Conservation (phyloP, 2,113 vertebrate genomes). For the Tragelaphus scriptus region DNA sequence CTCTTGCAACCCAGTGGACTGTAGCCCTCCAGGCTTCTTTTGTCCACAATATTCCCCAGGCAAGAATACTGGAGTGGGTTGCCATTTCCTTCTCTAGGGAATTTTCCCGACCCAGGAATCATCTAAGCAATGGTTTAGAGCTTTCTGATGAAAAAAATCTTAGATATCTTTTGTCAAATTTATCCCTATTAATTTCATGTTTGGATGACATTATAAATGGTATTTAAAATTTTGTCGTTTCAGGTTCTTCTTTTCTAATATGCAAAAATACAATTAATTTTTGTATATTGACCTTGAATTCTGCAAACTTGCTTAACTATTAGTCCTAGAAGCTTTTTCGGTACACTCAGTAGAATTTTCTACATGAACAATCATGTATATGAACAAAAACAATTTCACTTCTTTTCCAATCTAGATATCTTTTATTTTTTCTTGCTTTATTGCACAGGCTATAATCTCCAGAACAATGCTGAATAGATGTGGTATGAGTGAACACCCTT, state of each 20-base stretch:
- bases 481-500: rapidly evolving
- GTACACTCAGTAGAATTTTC: background rate
- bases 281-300: background rate
- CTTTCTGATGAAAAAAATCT: background rate
- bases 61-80: background rate
- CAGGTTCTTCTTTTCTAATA: background rate
- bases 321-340: background rate
- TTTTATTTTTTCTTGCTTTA: background rate
- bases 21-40: background rate
- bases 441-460: background rate
- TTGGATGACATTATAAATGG: background rate
- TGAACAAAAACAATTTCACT: background rate
- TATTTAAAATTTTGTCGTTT: background rate
- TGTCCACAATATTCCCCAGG: background rate
- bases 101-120: background rate
- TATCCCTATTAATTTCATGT: background rate
- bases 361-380: background rate
- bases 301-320: background rate
- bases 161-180: background rate
- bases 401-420: background rate
- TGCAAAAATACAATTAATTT: background rate
- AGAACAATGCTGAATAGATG: background rate
- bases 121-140: background rate
- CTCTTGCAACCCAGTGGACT: background rate
- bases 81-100: background rate